These are phyloP conservation scores for Apocheima hispidaria DNA, from an alignment of 2,888 invertebrate genomes.

Conservation along the genomic window DNA sequence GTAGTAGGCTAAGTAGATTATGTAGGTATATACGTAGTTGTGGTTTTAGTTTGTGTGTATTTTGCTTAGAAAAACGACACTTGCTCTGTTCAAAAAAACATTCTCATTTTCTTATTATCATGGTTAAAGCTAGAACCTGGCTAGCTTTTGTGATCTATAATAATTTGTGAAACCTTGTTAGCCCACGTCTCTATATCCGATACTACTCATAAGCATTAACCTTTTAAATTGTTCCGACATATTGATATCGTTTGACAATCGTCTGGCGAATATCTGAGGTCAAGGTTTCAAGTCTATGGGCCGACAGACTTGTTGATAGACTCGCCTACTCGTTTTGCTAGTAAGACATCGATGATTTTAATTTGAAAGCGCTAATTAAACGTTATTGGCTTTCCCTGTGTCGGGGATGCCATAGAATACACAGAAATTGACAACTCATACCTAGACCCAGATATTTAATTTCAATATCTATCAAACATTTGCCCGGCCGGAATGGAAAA, in stretches of 20 bases:
- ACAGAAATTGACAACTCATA: too few relatives aligned
- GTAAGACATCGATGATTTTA: constrained; percentile 29
- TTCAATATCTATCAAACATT: too few relatives aligned
- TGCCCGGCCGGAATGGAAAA: too few relatives aligned
- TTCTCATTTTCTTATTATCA: not conserved
- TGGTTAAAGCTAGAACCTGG: not conserved
- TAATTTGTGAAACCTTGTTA: not conserved
- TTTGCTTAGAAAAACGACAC: too few relatives aligned
- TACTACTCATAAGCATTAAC: constrained; percentile 15
- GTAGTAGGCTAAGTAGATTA: too few relatives aligned
- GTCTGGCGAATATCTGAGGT: constrained; percentile 35
- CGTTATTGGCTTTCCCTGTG: too few relatives aligned
- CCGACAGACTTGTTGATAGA: constrained; percentile 33
- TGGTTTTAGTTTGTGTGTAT: too few relatives aligned
- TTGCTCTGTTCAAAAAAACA: too few relatives aligned
- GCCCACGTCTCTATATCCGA: not conserved
- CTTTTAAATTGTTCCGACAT: constrained; percentile 23
- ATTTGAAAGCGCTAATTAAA: not conserved
- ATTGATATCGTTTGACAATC: constrained; percentile 32
- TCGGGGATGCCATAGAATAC: too few relatives aligned
- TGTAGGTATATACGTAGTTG: too few relatives aligned
- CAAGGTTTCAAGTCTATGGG: constrained; percentile 26
- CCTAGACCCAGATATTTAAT: too few relatives aligned
- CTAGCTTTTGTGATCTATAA: not conserved
- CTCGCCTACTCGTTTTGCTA: constrained; percentile 36